Base-by-base conservation (phyloP, 2,888 invertebrate species). In the Ceriagrion tenellum region DNA sequence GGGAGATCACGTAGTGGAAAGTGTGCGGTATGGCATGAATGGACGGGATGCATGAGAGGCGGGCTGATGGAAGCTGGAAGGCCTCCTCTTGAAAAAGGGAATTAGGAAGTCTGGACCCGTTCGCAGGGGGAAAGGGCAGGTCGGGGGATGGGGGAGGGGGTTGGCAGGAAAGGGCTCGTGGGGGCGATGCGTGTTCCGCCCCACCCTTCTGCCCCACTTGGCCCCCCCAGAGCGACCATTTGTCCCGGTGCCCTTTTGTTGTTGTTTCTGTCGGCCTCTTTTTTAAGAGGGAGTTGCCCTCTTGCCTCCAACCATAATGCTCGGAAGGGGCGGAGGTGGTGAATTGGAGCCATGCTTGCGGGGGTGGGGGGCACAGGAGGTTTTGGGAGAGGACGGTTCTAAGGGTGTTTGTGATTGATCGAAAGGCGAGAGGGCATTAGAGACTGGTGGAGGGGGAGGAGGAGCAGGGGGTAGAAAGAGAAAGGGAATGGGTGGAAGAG, bases 261-360 rank as follows among this genome's bases (percentile, higher is more conserved):
- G 81, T 35, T 81, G 81, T 81, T 81, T 81, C 81, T 81, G 81
- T 81, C 81, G 81, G 81, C 81, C 81, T 81, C 81, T 81, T 81
- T 59, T 12, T 20, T 18, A 81, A 81, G 81, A n/a, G 69, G 69
- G 12, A n/a, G 69, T 23, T 26, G 69, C 69, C 81, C 35, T 81
- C 30, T 18, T 16, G 16, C 30, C 81, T 35, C 30, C 35, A 23
- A 6, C 69, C 69, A 26, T 47, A 47, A 47, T 8, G 47, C 8
- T 47, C 6, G 20, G 12, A 59, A 2, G 12, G 59, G 59, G 59
- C 1, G 59, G 59, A 16, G 59, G 12, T 20, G 59, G 59, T 20
- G 16, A 2, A 59, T 59, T 59, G 59, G 59, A 20, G 18, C 59
- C 59, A 4, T 23, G 23, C 47, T 47, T 47, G 2, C 2, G 4